phyloP scores from a whole-genome alignment of 2,888 invertebrate genomes.

The Rhamphomyia laevipes region DNA sequence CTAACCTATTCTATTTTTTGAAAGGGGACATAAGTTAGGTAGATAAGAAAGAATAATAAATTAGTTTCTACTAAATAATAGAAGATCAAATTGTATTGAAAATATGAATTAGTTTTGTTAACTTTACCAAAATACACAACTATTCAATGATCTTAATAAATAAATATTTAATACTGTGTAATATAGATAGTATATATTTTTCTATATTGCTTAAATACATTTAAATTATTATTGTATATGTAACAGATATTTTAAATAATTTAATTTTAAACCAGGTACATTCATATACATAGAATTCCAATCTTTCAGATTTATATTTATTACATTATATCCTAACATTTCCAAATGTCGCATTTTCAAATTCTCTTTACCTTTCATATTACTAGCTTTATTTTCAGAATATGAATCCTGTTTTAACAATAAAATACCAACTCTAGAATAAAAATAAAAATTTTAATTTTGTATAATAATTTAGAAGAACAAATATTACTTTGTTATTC shows the following conservation, averaged over 20 bases:
- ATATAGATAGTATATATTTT: no score
- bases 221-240: neutral
- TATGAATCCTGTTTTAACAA: slow-evolving; percentile 38
- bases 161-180: no score
- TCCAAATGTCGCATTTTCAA: slow-evolving; percentile 48
- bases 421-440: slow-evolving; percentile 35
- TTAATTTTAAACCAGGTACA: slow-evolving; percentile 38
- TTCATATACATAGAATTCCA: slow-evolving; percentile 46
- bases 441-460: neutral
- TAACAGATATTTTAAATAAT: slow-evolving; percentile 36
- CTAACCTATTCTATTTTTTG: no score
- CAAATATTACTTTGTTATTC: slow-evolving; percentile 30
- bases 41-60: no score
- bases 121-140: no score
- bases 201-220: no score
- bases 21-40: no score
- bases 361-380: slow-evolving; percentile 41
- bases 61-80: no score
- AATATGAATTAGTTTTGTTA: no score
- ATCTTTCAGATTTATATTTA: slow-evolving; percentile 40
- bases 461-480: neutral
- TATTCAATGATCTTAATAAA: no score
- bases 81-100: no score
- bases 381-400: slow-evolving; percentile 38
- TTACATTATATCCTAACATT: slow-evolving; percentile 49